phyloP scores from a whole-genome alignment of 2,797 vertebrate species.

The Ispidina picta region DNA sequence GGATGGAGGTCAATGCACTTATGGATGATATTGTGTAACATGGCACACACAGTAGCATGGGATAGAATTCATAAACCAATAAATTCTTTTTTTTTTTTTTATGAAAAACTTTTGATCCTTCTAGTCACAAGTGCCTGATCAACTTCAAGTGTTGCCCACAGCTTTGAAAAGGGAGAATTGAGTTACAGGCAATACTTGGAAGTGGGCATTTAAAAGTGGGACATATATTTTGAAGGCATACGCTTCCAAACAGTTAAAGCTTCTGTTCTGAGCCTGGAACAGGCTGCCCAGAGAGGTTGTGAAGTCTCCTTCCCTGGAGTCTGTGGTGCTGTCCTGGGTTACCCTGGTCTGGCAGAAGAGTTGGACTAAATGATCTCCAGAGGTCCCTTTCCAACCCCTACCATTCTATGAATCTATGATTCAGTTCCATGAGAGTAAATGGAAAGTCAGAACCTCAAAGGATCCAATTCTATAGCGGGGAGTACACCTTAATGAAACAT shows the following conservation, averaged over 20 bases:
- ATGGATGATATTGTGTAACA: neutral
- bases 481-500: neutral
- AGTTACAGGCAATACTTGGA: neutral
- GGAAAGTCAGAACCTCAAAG: neutral
- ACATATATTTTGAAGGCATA: neutral
- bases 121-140: neutral
- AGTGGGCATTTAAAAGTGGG: accelerated
- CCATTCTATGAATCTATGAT: neutral
- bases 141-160: neutral
- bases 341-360: too few species aligned
- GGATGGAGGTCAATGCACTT: neutral
- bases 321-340: too few species aligned
- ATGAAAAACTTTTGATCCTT: neutral
- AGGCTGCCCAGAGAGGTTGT: too few species aligned
- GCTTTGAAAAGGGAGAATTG: neutral
- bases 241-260: accelerated
- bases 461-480: neutral
- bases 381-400: too few species aligned
- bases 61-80: neutral
- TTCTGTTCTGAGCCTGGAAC: neutral
- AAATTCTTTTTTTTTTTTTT: neutral
- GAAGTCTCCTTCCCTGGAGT: too few species aligned
- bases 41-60: neutral
- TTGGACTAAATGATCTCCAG: too few species aligned
- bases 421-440: neutral